phyloP scores from a whole-genome alignment of 2,797 vertebrate species.

The Labeo calbasu region DNA sequence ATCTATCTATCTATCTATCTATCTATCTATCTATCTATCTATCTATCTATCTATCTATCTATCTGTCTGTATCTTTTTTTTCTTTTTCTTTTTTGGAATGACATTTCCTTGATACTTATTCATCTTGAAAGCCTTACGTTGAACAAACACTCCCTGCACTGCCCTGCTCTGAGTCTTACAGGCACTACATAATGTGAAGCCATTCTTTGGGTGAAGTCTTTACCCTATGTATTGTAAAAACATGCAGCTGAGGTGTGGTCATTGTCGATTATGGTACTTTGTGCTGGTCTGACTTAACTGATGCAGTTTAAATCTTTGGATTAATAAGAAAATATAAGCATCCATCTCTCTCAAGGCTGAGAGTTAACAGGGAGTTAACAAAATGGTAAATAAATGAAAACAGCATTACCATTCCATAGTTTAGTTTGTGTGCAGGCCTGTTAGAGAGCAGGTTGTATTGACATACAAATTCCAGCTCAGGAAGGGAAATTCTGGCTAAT shows the following conservation, averaged over 20 bases:
- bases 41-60: too few species aligned
- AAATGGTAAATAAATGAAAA: background rate
- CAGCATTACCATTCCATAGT: background rate
- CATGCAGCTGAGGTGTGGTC: conserved; percentile 2
- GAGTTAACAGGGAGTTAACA: background rate
- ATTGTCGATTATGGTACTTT: conserved; percentile 1
- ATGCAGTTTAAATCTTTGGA: background rate
- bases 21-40: too few species aligned
- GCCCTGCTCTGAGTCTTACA: background rate
- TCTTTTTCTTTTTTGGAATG: background rate
- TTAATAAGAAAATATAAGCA: background rate
- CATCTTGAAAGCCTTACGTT: background rate
- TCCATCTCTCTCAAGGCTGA: background rate
- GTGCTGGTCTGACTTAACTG: background rate
- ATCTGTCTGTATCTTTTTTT: background rate
- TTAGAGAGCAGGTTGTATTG: background rate
- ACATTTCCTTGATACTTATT: background rate
- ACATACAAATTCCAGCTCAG: background rate
- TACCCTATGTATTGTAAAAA: background rate
- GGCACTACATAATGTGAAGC: background rate
- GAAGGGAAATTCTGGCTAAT: background rate
- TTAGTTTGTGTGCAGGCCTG: background rate
- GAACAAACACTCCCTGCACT: conserved; percentile 2
- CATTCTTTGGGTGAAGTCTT: background rate
- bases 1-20: too few species aligned